Percentiles rank a stretch among this genome's conserved stretches.
These are phyloP conservation scores for Cryptus viduatorius DNA, from an alignment of 2,888 invertebrate genomes.

Conservation along the genomic window DNA sequence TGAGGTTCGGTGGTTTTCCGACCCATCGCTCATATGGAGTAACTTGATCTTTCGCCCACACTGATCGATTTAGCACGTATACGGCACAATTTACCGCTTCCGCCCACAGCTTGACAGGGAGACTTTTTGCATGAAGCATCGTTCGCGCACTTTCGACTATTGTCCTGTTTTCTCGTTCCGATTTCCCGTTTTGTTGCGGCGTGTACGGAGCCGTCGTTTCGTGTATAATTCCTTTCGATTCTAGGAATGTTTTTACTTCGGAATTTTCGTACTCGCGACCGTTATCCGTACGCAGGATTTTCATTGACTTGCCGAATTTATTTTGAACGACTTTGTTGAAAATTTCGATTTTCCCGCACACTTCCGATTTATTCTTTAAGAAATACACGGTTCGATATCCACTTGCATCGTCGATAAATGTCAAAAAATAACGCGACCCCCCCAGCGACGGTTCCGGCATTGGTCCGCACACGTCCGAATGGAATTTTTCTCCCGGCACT, in stretches of 20 bases:
- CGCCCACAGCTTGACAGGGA: conserved; percentile 29
- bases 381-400: not conserved
- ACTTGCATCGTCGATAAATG: not conserved
- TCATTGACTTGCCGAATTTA: not conserved
- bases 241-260: not conserved
- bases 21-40: conserved; percentile 55
- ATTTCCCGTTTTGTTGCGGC: conserved; percentile 14
- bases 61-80: conserved; percentile 44
- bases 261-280: not conserved
- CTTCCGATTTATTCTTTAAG: not conserved
- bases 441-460: too few relatives aligned
- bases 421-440: too few relatives aligned
- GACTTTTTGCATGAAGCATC: conserved; percentile 28
- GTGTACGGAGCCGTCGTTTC: conserved; percentile 9
- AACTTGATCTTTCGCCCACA: not conserved
- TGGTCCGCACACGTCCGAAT: too few relatives aligned
- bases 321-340: not conserved
- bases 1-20: conserved; percentile 25
- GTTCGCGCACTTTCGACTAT: conserved; percentile 49
- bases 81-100: conserved; percentile 49
- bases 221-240: not conserved
- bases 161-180: conserved; percentile 32
- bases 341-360: not conserved
- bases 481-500: too few relatives aligned
- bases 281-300: not conserved